Evolutionary conservation across 2,888 invertebrate species (phyloP), one percentile per base, ranked within the genome.

Genomic region (Cryptosula pallasiana): DNA sequence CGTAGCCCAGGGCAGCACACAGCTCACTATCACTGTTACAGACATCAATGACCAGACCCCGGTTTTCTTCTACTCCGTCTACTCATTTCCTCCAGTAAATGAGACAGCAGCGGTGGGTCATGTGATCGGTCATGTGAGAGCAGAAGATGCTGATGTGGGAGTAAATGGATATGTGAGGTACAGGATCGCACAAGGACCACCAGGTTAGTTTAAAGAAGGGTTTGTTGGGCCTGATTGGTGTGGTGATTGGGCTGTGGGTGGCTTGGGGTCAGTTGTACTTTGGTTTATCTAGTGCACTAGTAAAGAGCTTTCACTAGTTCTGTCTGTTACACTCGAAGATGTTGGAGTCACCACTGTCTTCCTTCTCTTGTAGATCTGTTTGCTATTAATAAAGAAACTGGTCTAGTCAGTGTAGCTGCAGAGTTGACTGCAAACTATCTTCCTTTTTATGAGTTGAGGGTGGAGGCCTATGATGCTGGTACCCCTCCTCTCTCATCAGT

Each of bases 131-230:
- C 32, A 63, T 29, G 63, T 63, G 9, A 5, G 2, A 27, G 63
- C 63, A 29, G 32, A 27, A 34, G 63, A 63, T 34, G 63, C 63
- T 63, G 63, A 63, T 32, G 34, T n/a, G 13, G 63, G 63, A 32
- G 32, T 25, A 9, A 63, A 63, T 32, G 20, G 25, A 5, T 13
- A 25, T 9, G 27, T 63, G 5, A 63, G 32, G 32, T 63, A 32
- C 32, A 5, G 55, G 3, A n/a, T n/a, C n/a, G n/a, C n/a, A n/a
- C n/a, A n/a, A n/a, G n/a, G n/a, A n/a, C n/a, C n/a, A n/a, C n/a
- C n/a, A n/a, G n/a, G n/a, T n/a, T n/a, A n/a, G n/a, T n/a, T n/a
- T n/a, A n/a, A n/a, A n/a, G n/a, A n/a, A n/a, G n/a, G n/a, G n/a
- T n/a, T n/a, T n/a, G n/a, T n/a, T n/a, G n/a, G n/a, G n/a, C n/a